Evolutionary conservation across 2,888 invertebrate species (phyloP).

Genomic region (Phoenoteleia sp.): DNA sequence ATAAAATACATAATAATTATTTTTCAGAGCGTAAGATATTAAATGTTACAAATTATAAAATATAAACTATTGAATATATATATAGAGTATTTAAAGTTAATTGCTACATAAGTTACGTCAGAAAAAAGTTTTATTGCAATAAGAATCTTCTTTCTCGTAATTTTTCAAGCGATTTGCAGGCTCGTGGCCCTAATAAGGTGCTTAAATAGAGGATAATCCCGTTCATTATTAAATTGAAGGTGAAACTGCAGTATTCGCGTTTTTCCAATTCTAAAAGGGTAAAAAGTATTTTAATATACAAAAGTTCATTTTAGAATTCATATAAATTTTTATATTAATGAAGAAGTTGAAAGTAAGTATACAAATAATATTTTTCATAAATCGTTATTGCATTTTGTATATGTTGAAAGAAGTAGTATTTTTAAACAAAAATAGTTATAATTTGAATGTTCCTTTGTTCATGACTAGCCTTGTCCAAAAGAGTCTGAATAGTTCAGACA

Average conservation of each 20-base stretch:
- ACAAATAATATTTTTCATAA: too few relatives aligned
- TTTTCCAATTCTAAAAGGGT: constrained; percentile 15
- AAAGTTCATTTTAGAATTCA: background rate
- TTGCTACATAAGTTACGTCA: background rate
- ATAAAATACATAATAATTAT: too few relatives aligned
- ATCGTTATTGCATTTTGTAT: too few relatives aligned
- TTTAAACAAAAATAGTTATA: too few relatives aligned
- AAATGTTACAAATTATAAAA: too few relatives aligned
- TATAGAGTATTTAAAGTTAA: background rate
- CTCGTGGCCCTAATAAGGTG: constrained; percentile 21
- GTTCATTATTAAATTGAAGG: constrained; percentile 17
- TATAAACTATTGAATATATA: too few relatives aligned
- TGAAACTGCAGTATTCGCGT: constrained; percentile 10
- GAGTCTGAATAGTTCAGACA: too few relatives aligned
- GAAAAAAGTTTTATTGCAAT: constrained; percentile 16
- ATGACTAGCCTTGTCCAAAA: too few relatives aligned
- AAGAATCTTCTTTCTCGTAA: constrained; percentile 13
- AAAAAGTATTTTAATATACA: constrained; percentile 4
- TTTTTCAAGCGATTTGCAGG: constrained; percentile 6
- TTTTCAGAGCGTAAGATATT: too few relatives aligned
- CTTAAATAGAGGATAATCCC: constrained; percentile 36
- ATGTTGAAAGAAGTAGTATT: too few relatives aligned
- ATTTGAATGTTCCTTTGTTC: too few relatives aligned
- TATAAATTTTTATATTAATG: constrained; percentile 2
- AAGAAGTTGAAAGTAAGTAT: too few relatives aligned